phyloP scores from a whole-genome alignment of 2,113 vertebrate species.

The Anas platyrhynchos region DNA sequence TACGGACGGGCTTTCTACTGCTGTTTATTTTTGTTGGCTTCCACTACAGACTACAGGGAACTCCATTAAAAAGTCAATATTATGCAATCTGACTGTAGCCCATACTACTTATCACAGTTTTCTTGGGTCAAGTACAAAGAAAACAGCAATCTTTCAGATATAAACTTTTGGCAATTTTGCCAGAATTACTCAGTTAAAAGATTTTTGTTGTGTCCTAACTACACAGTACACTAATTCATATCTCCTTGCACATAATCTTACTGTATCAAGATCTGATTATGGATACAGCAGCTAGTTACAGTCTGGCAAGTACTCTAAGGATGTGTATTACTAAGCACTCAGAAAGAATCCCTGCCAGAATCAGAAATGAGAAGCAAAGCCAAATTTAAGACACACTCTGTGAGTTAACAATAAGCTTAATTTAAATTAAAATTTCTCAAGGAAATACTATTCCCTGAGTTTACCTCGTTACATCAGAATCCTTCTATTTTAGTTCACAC shows the following conservation, averaged over 20 bases:
- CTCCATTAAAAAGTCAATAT: constrained; percentile 63
- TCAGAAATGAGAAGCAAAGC: background rate
- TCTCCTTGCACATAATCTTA: background rate
- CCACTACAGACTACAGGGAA: constrained; percentile 22
- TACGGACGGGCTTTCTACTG: constrained; percentile 15
- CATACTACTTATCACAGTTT: constrained; percentile 41
- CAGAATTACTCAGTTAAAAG: background rate
- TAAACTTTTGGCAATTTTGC: background rate
- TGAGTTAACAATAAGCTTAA: background rate
- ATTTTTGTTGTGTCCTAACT: background rate
- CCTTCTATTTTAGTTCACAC: background rate
- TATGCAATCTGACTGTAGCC: constrained; percentile 20
- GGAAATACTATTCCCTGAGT: background rate
- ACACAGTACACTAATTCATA: background rate
- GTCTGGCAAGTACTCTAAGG: background rate
- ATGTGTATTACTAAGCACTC: background rate
- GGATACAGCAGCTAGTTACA: background rate
- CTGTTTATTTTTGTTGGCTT: constrained; percentile 56
- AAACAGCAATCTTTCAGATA: constrained; percentile 13
- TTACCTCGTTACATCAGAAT: background rate
- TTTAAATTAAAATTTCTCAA: background rate
- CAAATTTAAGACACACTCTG: background rate
- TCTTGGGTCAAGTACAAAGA: constrained; percentile 22
- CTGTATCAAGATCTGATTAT: background rate
- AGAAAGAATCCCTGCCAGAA: background rate